phyloP scores from a whole-genome alignment of 2,797 vertebrate species.

The Coracias cyanogaster region DNA sequence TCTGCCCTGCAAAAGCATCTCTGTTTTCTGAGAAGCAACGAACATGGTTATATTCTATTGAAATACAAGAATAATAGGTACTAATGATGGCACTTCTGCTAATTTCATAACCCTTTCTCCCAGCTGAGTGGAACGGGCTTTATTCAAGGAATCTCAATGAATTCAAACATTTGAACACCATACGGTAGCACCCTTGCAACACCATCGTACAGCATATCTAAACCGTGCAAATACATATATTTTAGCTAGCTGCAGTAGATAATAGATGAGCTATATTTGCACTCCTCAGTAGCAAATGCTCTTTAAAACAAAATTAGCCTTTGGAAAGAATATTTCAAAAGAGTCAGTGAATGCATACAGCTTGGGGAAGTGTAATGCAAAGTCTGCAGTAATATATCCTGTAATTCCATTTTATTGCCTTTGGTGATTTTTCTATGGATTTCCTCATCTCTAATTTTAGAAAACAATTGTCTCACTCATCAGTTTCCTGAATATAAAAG shows the following conservation, averaged over 20 bases:
- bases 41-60: not conserved
- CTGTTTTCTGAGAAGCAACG: conserved; percentile 15
- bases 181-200: not conserved
- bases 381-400: not conserved
- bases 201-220: not conserved
- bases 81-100: conserved; percentile 34
- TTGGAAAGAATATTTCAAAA: conserved; percentile 1
- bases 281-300: not conserved
- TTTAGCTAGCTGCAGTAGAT: not conserved
- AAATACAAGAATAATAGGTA: conserved; percentile 15
- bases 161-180: not conserved
- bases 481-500: not conserved
- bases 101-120: conserved; percentile 11
- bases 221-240: not conserved
- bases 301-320: conserved; percentile 21
- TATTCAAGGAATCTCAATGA: not conserved
- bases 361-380: not conserved
- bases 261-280: not conserved
- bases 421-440: not conserved
- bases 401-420: not conserved
- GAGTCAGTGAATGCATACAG: not conserved
- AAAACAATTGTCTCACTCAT: not conserved
- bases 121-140: not conserved
- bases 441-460: not conserved
- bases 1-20: not conserved